These are phyloP conservation scores for Microplitis manilae DNA, from an alignment of 2,888 invertebrate genomes.

Conservation along the genomic window DNA sequence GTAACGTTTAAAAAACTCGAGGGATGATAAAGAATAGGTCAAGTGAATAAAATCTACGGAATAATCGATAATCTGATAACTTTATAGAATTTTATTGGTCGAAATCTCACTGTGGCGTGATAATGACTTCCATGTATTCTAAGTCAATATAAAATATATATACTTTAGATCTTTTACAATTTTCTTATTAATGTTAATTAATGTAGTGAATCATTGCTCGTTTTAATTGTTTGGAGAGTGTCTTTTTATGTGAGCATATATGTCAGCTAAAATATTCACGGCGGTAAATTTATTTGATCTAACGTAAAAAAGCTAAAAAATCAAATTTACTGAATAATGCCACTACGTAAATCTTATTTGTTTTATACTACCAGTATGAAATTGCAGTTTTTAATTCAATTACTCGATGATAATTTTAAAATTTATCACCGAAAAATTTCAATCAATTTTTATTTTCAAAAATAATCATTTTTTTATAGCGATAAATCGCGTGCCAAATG, in stretches of 20 bases:
- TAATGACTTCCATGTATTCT: constrained; percentile 11
- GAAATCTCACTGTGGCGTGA: constrained; percentile 19
- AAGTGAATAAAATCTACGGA: constrained; percentile 19
- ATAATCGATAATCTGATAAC: constrained; percentile 29
- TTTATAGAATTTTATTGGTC: constrained; percentile 19
- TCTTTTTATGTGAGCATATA: background rate
- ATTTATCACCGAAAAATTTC: no score
- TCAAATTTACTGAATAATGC: background rate
- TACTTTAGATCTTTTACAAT: background rate
- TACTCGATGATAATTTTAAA: background rate
- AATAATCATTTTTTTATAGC: no score
- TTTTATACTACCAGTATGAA: background rate
- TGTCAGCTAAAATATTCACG: background rate
- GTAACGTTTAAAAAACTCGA: background rate
- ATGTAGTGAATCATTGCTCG: background rate
- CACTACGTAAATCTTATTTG: background rate
- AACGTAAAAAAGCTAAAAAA: background rate
- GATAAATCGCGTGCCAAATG: no score
- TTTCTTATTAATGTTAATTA: background rate
- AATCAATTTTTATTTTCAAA: no score
- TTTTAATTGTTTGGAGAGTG: background rate
- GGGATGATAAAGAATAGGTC: constrained; percentile 2
- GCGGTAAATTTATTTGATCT: background rate
- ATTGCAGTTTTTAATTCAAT: background rate
- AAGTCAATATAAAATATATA: background rate